Conservation (phyloP, 2,888 invertebrate species). For the Eupithecia exiguata region DNA sequence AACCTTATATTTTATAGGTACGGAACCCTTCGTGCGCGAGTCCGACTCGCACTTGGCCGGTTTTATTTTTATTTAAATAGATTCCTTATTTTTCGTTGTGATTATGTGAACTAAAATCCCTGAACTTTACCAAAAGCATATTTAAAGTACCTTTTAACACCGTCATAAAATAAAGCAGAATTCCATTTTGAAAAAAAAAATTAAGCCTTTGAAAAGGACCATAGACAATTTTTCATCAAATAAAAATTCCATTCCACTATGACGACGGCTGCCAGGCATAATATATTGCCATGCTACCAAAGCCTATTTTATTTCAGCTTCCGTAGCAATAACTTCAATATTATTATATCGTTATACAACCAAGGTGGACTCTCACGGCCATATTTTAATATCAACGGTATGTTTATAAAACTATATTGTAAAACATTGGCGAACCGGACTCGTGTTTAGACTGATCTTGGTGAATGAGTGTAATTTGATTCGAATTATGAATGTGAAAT, state of each 20-base stretch:
- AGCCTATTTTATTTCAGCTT: conserved; percentile 46
- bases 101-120: background rate
- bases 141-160: background rate
- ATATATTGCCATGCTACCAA: conserved; percentile 1
- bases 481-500: conserved; percentile 39
- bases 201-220: background rate
- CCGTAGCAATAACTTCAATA: conserved; percentile 57
- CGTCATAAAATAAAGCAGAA: no score
- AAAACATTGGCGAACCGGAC: conserved; percentile 68
- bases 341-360: conserved; percentile 55
- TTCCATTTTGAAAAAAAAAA: background rate
- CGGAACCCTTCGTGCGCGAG: no score
- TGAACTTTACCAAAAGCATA: background rate
- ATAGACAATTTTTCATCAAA: background rate
- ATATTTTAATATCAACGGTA: conserved; percentile 72
- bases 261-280: background rate
- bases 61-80: no score
- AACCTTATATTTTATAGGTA: no score
- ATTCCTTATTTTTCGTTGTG: background rate
- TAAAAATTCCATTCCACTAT: background rate
- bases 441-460: conserved; percentile 79
- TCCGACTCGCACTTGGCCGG: no score
- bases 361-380: conserved; percentile 63
- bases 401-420: conserved; percentile 69
- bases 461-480: conserved; percentile 72